Evolutionary conservation across 2,888 invertebrate genomes (phyloP).

Genomic region (Apotomis turbidana): DNA sequence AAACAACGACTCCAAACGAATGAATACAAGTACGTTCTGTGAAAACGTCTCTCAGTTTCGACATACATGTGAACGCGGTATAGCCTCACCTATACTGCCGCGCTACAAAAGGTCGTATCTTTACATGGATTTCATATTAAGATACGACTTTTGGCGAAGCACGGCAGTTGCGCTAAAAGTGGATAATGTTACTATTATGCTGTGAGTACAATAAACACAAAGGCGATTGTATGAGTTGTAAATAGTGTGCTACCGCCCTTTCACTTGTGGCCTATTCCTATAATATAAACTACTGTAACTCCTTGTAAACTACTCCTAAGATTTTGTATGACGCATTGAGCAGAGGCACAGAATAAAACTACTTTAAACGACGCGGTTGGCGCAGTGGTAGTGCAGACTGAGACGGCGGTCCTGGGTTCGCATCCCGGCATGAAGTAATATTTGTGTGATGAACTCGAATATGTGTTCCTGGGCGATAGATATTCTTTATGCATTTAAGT

Average conservation of each 20-base stretch:
- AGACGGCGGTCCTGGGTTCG: too few relatives aligned
- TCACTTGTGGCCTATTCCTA: constrained; percentile 20
- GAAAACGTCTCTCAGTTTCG: constrained; percentile 64
- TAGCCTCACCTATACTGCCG: constrained; percentile 14
- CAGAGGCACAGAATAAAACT: too few relatives aligned
- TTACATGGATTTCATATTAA: too few relatives aligned
- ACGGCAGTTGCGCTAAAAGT: constrained; percentile 12
- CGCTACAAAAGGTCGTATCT: too few relatives aligned
- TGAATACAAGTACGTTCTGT: constrained; percentile 60
- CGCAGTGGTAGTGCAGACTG: too few relatives aligned
- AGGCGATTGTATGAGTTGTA: constrained; percentile 25
- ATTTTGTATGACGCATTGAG: too few relatives aligned
- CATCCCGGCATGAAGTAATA: too few relatives aligned
- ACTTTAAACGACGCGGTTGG: too few relatives aligned
- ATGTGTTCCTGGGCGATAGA: too few relatives aligned
- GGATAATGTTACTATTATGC: constrained; percentile 36
- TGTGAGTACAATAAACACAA: constrained; percentile 24
- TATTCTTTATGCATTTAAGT: too few relatives aligned
- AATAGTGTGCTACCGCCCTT: constrained; percentile 26
- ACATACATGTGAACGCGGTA: constrained; percentile 48
- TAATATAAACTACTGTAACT: background rate
- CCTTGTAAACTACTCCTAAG: background rate
- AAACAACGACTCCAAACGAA: constrained; percentile 69
- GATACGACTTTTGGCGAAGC: too few relatives aligned
- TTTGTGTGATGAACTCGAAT: too few relatives aligned